A percentile compares a stretch with the other conserved stretches of the same genome.
Evolutionary conservation across 1,140 invertebrate genomes (phyloP).

Genomic region (Drosophila dunni): DNA sequence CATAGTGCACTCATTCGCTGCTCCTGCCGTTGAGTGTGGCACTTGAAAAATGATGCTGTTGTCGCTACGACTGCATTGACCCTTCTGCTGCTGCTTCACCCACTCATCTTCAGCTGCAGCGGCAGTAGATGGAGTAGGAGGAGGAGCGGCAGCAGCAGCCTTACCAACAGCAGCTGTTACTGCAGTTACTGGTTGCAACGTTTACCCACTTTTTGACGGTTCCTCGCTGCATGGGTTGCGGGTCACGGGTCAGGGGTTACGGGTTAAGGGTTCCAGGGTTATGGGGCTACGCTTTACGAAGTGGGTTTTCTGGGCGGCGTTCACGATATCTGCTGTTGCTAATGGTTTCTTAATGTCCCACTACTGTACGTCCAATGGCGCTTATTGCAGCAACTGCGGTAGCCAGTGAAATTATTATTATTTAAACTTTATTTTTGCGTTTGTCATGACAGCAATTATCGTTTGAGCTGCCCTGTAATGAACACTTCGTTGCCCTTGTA

Average conservation of each 20-base stretch:
- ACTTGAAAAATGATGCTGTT: slow-evolving; percentile 76
- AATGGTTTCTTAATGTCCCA: slow-evolving; percentile 78
- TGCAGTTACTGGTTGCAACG: slow-evolving; percentile 54
- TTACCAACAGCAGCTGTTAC: not conserved
- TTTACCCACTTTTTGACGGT: slow-evolving; percentile 50
- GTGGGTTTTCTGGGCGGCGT: not conserved
- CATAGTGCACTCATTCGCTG: slow-evolving; percentile 5
- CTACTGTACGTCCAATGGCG: slow-evolving; percentile 14
- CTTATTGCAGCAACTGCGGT: slow-evolving; percentile 37
- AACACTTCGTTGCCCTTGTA: slow-evolving; percentile 48
- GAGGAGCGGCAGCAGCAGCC: too few relatives aligned
- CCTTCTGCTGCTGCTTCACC: slow-evolving; percentile 57
- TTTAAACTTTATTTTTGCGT: slow-evolving; percentile 79
- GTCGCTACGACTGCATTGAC: slow-evolving; percentile 67
- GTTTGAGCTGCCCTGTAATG: slow-evolving; percentile 35
- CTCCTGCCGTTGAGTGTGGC: slow-evolving; percentile 49
- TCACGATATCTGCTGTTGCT: slow-evolving; percentile 53
- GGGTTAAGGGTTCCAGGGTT: not conserved
- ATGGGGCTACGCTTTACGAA: not conserved
- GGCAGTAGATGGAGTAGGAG: too few relatives aligned
- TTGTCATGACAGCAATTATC: slow-evolving; percentile 80
- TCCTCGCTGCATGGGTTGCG: slow-evolving; percentile 24
- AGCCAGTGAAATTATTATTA: slow-evolving; percentile 75
- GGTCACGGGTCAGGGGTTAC: too few relatives aligned
- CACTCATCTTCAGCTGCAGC: slow-evolving; percentile 38